Evolutionary conservation across 1,140 invertebrate genomes (phyloP), one percentile per base, ranked within the genome.

Genomic region (Wasmannia auropunctata): DNA sequence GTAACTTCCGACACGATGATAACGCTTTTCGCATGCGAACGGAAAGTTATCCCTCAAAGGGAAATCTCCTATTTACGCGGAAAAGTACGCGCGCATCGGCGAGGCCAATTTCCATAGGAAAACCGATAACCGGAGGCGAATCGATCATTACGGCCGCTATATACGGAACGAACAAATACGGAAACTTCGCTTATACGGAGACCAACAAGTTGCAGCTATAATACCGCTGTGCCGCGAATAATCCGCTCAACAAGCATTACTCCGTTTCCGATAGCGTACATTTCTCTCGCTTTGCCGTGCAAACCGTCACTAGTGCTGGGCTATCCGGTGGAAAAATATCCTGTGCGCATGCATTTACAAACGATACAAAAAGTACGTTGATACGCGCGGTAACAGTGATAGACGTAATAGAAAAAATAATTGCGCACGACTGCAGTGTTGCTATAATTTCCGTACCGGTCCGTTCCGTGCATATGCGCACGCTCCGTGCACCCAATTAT

Each of bases 1-100:
- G 65, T n/a, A 81, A 86, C 43, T 81, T 62, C 22, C 43, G 22
- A 37, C 4, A 46, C 1, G 49, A 67, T 54, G 62, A 79, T 80
- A 69, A 56, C 58, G 56, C 43, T 51, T 72, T 70, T 83, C 85
- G n/a, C n/a, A 72, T 58, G 74, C 31, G 51, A 70, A 49, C 28
- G 49, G 14, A 83, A 86, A 86, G 85, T 81, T 86, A 86, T 51
- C 40, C 54, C n/a, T 81, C 85, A 81, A 81, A 81, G 76, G 34
- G 31, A 62, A 81, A 86, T 70, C 85, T 62, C 6, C 22, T 34
- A 43, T 70, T 72, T 84, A 75, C 46, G 56, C 69, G 56, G 70
- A 63, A 85, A 58, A 80, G 70, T 51, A 46, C 63, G 22, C 16
- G 34, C 69, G 62, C 34, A 80, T 67, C 62, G 70, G 58, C 69